Percentiles rank a stretch among this genome's conserved stretches.
Evolutionary conservation across 92 coral and sea anemone genomes (phyloP).

Genomic region (Porites lobata): DNA sequence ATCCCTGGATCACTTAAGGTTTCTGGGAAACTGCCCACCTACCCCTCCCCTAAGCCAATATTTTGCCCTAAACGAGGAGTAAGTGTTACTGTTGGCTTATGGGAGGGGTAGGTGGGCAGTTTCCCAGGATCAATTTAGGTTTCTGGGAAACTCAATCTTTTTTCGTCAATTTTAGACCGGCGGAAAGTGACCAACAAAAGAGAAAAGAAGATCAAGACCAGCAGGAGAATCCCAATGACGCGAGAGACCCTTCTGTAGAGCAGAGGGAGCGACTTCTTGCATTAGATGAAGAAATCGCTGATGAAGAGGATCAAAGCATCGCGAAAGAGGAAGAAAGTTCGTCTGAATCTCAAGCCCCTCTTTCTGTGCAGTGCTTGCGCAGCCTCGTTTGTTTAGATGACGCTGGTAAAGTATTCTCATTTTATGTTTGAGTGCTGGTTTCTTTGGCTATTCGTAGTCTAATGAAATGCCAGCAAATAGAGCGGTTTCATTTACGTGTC

Average conservation of each 20-base stretch:
- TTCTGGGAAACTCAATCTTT: too few species aligned
- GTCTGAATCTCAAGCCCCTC: not conserved
- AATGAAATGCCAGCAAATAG: too few species aligned
- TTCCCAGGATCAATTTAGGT: too few species aligned
- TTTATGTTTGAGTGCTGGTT: not conserved
- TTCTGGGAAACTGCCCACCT: too few species aligned
- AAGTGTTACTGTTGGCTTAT: too few species aligned
- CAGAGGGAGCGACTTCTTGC: conserved; percentile 27
- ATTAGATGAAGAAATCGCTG: conserved; percentile 31
- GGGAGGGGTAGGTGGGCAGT: too few species aligned
- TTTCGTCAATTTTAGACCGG: not conserved
- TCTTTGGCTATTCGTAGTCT: too few species aligned
- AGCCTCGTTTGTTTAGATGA: conserved; percentile 25
- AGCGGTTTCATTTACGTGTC: too few species aligned
- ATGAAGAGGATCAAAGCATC: conserved; percentile 17
- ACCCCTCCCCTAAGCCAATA: too few species aligned
- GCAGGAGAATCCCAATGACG: conserved; percentile 32
- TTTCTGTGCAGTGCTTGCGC: not conserved
- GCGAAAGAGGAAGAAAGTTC: not conserved
- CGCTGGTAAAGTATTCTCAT: conserved; percentile 20
- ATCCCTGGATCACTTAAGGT: too few species aligned
- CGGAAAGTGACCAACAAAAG: not conserved
- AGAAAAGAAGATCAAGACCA: conserved; percentile 17
- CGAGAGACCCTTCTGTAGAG: conserved; percentile 37
- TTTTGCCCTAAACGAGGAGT: too few species aligned